Conservation (phyloP, 2,888 invertebrate genomes). For the Volucella inflata region DNA sequence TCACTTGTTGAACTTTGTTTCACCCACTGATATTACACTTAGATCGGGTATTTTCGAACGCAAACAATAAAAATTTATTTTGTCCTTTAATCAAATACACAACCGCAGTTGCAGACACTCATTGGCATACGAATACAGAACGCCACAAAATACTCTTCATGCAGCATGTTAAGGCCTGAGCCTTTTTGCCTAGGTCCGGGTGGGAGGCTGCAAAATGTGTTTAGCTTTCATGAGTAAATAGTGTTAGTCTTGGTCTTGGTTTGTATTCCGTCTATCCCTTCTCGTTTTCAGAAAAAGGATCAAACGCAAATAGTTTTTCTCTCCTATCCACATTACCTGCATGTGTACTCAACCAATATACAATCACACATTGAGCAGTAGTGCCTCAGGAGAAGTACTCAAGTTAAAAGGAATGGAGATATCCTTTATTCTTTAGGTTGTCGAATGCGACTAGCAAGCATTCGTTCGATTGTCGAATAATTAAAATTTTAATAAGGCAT, state of each 20-base stretch:
- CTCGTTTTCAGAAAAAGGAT: constrained; percentile 58
- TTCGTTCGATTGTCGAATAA: constrained; percentile 72
- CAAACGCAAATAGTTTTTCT: constrained; percentile 73
- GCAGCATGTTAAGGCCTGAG: constrained; percentile 56
- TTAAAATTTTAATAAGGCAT: constrained; percentile 72
- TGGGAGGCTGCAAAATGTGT: constrained; percentile 47
- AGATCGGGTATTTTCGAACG: constrained; percentile 68
- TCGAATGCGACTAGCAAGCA: constrained; percentile 27
- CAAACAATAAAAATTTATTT: constrained; percentile 74
- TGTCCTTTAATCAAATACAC: constrained; percentile 67
- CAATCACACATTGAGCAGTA: constrained; percentile 46
- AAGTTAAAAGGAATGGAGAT: constrained; percentile 67
- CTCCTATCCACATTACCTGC: constrained; percentile 54
- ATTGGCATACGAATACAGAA: constrained; percentile 5
- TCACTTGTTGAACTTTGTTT: constrained; percentile 73
- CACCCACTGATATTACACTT: constrained; percentile 62
- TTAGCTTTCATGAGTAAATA: constrained; percentile 68
- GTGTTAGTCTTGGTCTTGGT: constrained; percentile 25
- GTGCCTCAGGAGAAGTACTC: constrained; percentile 50
- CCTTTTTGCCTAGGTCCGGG: constrained; percentile 26
- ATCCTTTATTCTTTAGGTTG: constrained; percentile 58
- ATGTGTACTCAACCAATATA: constrained; percentile 60
- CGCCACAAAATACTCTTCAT: background rate
- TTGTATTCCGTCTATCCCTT: constrained; percentile 23
- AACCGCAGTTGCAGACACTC: constrained; percentile 1